These are phyloP conservation scores for Heteractis magnifica DNA, from an alignment of 92 coral and sea anemone genomes.

Conservation along the genomic window DNA sequence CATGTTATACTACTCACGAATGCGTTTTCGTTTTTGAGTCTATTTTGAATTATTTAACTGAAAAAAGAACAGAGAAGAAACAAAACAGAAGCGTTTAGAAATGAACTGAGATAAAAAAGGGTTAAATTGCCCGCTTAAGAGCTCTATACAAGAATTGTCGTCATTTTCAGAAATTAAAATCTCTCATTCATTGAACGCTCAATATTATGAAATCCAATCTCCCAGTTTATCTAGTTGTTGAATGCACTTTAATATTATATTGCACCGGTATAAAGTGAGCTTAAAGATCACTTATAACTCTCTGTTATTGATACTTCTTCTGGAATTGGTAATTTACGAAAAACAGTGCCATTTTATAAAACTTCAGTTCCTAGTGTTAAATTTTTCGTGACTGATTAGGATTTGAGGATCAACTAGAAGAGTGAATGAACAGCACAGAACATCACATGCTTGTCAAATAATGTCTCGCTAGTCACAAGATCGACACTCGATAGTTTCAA, in stretches of 20 bases:
- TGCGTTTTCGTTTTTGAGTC: no score
- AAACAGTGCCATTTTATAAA: not conserved
- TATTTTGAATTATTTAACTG: no score
- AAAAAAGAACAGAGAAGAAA: no score
- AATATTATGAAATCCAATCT: conserved; percentile 5
- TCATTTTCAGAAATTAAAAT: not conserved
- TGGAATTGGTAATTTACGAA: not conserved
- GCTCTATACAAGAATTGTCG: not conserved
- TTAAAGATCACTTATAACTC: not conserved
- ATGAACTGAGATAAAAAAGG: no score
- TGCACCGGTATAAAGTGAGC: not conserved
- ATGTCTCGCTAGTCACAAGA: not conserved
- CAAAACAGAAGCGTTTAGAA: not conserved
- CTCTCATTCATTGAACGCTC: not conserved
- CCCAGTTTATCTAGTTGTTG: not conserved
- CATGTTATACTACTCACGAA: not conserved
- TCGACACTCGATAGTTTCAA: not conserved
- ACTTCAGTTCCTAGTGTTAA: not conserved
- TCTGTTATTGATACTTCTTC: not conserved
- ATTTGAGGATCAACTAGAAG: not conserved
- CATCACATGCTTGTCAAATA: not conserved
- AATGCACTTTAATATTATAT: not conserved
- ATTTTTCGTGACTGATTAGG: not conserved
- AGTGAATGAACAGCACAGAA: not conserved
- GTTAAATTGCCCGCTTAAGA: not conserved